These are phyloP conservation scores for Drosophila ercepeae DNA, from an alignment of 1,140 invertebrate species.

Conservation along the genomic window DNA sequence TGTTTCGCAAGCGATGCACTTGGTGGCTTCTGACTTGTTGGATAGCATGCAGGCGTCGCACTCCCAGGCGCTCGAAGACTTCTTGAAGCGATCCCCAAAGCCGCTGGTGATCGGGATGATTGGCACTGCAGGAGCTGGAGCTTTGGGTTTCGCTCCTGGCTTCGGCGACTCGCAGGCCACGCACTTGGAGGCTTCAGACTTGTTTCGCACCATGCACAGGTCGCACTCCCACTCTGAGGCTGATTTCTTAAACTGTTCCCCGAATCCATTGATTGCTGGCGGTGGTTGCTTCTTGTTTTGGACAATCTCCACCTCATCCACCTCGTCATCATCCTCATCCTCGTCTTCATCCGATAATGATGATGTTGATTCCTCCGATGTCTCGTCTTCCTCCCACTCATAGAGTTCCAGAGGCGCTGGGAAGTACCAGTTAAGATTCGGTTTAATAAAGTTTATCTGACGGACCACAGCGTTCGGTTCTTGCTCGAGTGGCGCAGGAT, in stretches of 20 bases:
- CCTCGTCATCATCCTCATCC: neutral
- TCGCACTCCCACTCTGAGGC: conserved; percentile 87
- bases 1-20: conserved; percentile 86
- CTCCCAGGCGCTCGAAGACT: conserved; percentile 86
- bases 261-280: conserved; percentile 68
- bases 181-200: conserved; percentile 85
- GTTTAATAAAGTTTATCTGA: neutral
- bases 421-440: conserved; percentile 20
- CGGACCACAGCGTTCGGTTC: neutral
- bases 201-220: conserved; percentile 88
- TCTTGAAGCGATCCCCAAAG: conserved; percentile 86
- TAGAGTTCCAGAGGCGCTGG: conserved; percentile 6
- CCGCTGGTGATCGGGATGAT: conserved; percentile 5
- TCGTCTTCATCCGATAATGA: neutral
- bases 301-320: neutral
- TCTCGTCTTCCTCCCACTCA: neutral
- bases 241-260: conserved; percentile 85
- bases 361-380: neutral
- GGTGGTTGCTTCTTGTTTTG: neutral
- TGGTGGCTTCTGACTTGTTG: conserved; percentile 85
- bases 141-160: conserved; percentile 1
- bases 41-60: conserved; percentile 88
- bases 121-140: neutral
- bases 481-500: conserved; percentile 6
- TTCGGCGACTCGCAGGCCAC: conserved; percentile 85